Percentiles rank a stretch among this genome's conserved stretches.
These are phyloP conservation scores for Erythrocebus patas DNA, from an alignment of 2,113 vertebrate species.

Conservation along the genomic window DNA sequence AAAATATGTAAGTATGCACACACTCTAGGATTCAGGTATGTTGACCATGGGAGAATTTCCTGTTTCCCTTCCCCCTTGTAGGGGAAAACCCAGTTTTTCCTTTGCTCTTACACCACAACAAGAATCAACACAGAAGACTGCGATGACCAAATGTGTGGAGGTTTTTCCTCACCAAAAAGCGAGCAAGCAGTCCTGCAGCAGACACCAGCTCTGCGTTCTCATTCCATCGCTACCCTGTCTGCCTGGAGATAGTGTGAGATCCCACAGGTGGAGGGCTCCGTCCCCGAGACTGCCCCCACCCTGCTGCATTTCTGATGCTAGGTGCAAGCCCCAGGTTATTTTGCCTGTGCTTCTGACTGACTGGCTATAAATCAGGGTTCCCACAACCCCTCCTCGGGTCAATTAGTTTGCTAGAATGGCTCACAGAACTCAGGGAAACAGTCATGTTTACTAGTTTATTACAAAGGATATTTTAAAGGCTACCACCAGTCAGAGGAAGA, in stretches of 20 bases:
- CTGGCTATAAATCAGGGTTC: background rate
- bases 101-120: background rate
- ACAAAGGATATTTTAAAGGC: background rate
- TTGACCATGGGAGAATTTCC: rapidly evolving
- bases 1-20: slow-evolving; percentile 78
- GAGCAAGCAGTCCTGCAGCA: background rate
- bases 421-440: background rate
- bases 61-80: too few relatives aligned
- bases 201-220: background rate
- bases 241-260: background rate
- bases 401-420: background rate
- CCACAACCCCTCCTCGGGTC: background rate
- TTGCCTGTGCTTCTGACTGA: background rate
- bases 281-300: background rate
- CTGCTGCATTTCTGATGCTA: background rate
- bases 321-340: background rate
- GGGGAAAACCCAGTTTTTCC: background rate
- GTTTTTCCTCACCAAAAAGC: background rate
- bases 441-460: background rate
- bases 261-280: background rate
- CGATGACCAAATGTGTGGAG: background rate
- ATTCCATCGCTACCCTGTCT: background rate
- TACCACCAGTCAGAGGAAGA: background rate
- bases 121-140: background rate
- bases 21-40: rapidly evolving